Conservation (phyloP, 2,113 vertebrate genomes). For the Stegastes partitus region DNA sequence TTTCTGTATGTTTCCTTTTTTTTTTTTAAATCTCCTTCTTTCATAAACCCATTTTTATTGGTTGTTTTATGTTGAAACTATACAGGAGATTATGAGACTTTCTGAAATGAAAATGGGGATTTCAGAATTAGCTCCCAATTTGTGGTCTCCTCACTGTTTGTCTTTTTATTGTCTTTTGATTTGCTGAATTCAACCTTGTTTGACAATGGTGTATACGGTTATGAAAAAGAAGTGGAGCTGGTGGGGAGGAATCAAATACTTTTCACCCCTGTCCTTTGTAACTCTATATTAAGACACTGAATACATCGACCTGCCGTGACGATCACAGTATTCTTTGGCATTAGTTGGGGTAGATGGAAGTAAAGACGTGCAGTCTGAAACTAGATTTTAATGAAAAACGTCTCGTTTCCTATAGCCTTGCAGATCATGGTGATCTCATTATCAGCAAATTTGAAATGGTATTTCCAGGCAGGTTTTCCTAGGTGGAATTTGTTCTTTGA, state of each 20-base stretch:
- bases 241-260: neutral
- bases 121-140: neutral
- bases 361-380: constrained; percentile 14
- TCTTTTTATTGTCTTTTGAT: neutral
- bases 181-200: constrained; percentile 7
- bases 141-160: neutral
- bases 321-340: neutral
- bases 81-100: no score
- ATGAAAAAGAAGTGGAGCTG: neutral
- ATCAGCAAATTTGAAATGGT: constrained; percentile 28
- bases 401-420: neutral
- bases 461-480: constrained; percentile 21
- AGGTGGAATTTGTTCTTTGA: neutral
- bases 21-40: neutral
- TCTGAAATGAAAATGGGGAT: neutral
- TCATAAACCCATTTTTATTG: neutral
- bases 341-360: neutral
- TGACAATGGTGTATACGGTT: constrained; percentile 3
- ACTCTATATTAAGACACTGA: no score
- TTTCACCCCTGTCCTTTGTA: no score
- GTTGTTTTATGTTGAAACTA: neutral
- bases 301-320: neutral
- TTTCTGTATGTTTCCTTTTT: constrained; percentile 15
- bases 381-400: constrained; percentile 11
- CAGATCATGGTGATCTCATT: constrained; percentile 14